Evolutionary conservation across 1,140 invertebrate species (phyloP), one percentile per base, ranked within the genome.

Genomic region (Tribolium castaneum): DNA sequence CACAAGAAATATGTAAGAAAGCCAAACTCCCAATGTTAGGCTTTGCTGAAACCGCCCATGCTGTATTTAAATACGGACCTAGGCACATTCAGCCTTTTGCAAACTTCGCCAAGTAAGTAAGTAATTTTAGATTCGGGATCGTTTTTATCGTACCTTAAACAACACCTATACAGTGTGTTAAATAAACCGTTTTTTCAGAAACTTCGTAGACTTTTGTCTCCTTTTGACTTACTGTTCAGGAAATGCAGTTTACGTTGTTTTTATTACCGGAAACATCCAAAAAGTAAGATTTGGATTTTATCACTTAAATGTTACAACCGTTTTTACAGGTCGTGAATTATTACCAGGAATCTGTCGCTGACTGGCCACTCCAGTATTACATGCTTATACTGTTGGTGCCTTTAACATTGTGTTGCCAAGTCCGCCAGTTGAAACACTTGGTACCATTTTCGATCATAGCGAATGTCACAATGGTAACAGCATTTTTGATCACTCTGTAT

Each of bases 21-120:
- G 88, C 90, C 6, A 92, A 92, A 87, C 90, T 91, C 14, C 91
- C 93, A 0, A 89, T 89, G 1, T 86, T 96, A 79, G 92, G 92
- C 49, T 96, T 95, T 83, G 90, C 94, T 0, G 92, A 95, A 81
- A 95, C 95, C 0, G 93, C 93, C 0, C 92, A 93, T 82, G 90
- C 91, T 13, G 93, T 94, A 1, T 94, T 96, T 80, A 89, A 90
- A 51, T 90, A 91, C 51, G 95, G 94, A 9, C 94, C 94, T 0
- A 87, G 87, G 78, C 78, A 81, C 0, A 70, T 94, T 10, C 86
- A 91, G 77, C 87, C 83, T 54, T 90, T 90, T 80, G 90, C 93
- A 1, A 87, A 84, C 70, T 87, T 89, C 80, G 92, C 92, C 52
- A 88, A 87, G 90, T 91, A 84, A 88, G 89, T 89, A 81, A 25